These are phyloP conservation scores for Sebastiscus albofasciatus DNA, from an alignment of 2,797 vertebrate genomes.

Conservation along the genomic window DNA sequence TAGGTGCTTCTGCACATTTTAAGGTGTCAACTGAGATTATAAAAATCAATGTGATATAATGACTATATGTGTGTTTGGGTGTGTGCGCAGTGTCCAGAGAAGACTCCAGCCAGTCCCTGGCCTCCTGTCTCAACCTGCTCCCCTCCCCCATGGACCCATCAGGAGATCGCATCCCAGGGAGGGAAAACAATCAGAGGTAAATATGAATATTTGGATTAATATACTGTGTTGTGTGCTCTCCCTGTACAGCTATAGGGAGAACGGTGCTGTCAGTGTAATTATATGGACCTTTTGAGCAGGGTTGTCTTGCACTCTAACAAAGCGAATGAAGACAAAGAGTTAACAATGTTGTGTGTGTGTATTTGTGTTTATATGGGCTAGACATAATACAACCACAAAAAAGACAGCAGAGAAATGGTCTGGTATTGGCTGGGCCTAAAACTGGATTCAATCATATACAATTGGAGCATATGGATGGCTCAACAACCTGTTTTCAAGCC, in stretches of 20 bases:
- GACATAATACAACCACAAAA: neutral
- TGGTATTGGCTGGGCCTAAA: neutral
- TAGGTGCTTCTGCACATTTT: neutral
- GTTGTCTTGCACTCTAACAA: neutral
- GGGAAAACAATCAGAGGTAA: slow-evolving; percentile 88
- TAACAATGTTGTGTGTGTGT: neutral
- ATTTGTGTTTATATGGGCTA: neutral
- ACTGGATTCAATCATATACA: slow-evolving; percentile 1
- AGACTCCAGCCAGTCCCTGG: slow-evolving; percentile 93
- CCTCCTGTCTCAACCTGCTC: slow-evolving; percentile 91
- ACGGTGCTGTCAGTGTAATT: neutral
- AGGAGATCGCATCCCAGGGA: slow-evolving; percentile 83
- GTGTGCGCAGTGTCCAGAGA: slow-evolving; percentile 89
- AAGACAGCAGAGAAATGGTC: neutral
- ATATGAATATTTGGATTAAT: neutral
- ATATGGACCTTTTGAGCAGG: neutral
- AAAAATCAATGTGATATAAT: neutral
- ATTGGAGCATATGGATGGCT: slow-evolving; percentile 10
- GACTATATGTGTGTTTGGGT: slow-evolving; percentile 12
- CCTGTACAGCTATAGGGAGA: neutral
- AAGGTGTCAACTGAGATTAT: neutral
- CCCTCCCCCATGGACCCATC: slow-evolving; percentile 86
- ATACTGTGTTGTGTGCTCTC: neutral
- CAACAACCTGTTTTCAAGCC: slow-evolving; percentile 24
- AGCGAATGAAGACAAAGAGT: neutral